Evolutionary conservation across 2,888 invertebrate species (phyloP).

Genomic region (Drosophila antonietae): DNA sequence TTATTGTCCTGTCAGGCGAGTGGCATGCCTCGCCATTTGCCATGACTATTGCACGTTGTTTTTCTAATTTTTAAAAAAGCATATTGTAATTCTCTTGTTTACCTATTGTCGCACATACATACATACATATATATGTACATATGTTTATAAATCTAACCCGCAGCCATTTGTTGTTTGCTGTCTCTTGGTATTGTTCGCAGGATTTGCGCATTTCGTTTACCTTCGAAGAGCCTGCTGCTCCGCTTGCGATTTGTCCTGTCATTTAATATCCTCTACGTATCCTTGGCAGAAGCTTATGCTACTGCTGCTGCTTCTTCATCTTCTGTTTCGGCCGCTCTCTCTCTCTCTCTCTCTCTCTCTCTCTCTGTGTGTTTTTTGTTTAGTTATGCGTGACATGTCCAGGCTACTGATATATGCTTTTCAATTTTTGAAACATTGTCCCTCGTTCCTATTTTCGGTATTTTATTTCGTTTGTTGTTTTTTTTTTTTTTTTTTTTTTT

Average conservation of each 20-base stretch:
- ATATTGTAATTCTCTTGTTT: constrained; percentile 76
- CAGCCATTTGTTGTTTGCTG: constrained; percentile 54
- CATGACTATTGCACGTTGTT: constrained; percentile 46
- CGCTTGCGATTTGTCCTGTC: constrained; percentile 68
- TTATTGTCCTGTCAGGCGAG: constrained; percentile 71
- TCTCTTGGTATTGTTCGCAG: constrained; percentile 52
- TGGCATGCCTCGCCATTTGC: constrained; percentile 21
- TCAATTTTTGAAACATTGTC: constrained; percentile 63
- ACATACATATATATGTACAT: background rate
- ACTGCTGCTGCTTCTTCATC: constrained; percentile 19
- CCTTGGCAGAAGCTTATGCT: constrained; percentile 64
- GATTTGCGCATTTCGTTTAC: constrained; percentile 51
- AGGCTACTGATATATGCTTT: constrained; percentile 71
- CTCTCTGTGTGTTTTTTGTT: constrained; percentile 32
- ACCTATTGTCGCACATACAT: constrained; percentile 45
- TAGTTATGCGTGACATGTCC: constrained; percentile 69
- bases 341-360: constrained; percentile 14
- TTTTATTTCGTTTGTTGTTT: background rate
- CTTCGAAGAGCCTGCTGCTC: constrained; percentile 43
- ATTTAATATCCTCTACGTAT: constrained; percentile 69
- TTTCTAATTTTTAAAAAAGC: constrained; percentile 76
- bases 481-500: background rate
- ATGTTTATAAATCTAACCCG: constrained; percentile 54
- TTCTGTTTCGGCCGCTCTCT: background rate
- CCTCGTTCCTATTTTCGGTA: constrained; percentile 6